phyloP scores from a whole-genome alignment of 1,140 invertebrate species.

The Drosophila insularis region DNA sequence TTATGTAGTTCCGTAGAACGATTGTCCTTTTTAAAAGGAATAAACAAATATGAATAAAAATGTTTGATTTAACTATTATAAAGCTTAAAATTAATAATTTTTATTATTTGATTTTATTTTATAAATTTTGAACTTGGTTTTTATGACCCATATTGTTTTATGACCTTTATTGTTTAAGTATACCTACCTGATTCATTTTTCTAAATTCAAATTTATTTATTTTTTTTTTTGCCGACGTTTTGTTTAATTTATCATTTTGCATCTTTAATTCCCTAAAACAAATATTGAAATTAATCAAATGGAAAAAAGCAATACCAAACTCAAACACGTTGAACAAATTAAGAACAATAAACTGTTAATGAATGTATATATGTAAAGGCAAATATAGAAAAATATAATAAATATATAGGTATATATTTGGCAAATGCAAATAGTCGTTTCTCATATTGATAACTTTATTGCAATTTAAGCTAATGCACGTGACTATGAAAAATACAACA shows the following conservation, averaged over 20 bases:
- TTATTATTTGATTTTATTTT: too few species aligned
- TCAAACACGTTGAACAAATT: conserved; percentile 41
- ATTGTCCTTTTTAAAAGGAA: too few species aligned
- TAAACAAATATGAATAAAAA: too few species aligned
- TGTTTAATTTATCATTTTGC: not conserved
- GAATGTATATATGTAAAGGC: not conserved
- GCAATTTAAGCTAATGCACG: not conserved
- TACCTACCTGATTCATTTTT: too few species aligned
- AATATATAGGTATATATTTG: not conserved
- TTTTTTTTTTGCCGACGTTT: not conserved
- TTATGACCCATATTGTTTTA: too few species aligned
- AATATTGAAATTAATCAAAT: conserved; percentile 8
- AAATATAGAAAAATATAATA: not conserved
- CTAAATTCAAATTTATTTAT: too few species aligned
- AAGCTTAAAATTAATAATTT: too few species aligned
- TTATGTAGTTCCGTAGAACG: too few species aligned
- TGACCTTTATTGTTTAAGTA: too few species aligned
- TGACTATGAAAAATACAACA: not conserved
- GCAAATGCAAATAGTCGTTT: not conserved
- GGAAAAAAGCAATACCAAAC: not conserved
- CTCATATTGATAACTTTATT: conserved; percentile 1
- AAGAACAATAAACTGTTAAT: conserved; percentile 2
- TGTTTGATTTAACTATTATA: too few species aligned
- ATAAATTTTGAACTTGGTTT: too few species aligned
- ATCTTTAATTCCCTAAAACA: not conserved